A percentile compares a stretch with the other conserved stretches of the same genome.
These are phyloP conservation scores for Leucophenga maculata DNA, from an alignment of 2,888 invertebrate species.

Conservation along the genomic window DNA sequence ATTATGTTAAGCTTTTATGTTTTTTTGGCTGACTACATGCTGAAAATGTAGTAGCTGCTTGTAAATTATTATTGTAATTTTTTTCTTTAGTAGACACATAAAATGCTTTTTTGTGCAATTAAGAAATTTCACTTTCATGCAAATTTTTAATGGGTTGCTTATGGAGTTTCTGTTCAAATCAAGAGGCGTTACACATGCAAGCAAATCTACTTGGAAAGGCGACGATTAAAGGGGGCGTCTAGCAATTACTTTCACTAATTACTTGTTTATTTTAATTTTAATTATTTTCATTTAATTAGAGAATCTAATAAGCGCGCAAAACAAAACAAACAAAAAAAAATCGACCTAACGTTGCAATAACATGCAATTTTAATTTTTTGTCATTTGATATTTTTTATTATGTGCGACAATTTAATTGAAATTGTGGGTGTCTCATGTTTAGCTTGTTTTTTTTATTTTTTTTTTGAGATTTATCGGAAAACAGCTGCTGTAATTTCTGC, in stretches of 20 bases:
- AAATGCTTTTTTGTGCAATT: too few species aligned
- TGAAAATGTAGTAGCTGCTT: neutral
- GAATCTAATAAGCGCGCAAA: slow-evolving; percentile 9
- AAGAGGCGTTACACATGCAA: slow-evolving; percentile 7
- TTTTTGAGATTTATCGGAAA: too few species aligned
- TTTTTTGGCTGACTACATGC: neutral
- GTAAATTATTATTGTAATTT: too few species aligned
- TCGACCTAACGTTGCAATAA: neutral
- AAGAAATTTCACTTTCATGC: slow-evolving; percentile 44
- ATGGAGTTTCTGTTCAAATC: neutral
- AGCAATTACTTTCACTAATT: slow-evolving; percentile 56
- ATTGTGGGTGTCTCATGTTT: slow-evolving; percentile 5
- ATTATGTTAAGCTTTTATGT: neutral
- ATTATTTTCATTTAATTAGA: slow-evolving; percentile 9
- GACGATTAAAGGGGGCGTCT: neutral
- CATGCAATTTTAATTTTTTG: neutral
- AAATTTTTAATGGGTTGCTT: neutral
- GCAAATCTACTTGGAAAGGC: neutral
- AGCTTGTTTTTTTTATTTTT: too few species aligned
- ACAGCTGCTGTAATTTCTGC: neutral
- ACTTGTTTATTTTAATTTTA: slow-evolving; percentile 31
- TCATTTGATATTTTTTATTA: neutral
- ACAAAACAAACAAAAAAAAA: too few species aligned
- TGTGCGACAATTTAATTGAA: neutral
- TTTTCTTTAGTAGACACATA: too few species aligned